Evolutionary conservation across 2,113 vertebrate species (phyloP), one percentile per base, ranked within the genome.

Genomic region (Hippocampus barbouri): DNA sequence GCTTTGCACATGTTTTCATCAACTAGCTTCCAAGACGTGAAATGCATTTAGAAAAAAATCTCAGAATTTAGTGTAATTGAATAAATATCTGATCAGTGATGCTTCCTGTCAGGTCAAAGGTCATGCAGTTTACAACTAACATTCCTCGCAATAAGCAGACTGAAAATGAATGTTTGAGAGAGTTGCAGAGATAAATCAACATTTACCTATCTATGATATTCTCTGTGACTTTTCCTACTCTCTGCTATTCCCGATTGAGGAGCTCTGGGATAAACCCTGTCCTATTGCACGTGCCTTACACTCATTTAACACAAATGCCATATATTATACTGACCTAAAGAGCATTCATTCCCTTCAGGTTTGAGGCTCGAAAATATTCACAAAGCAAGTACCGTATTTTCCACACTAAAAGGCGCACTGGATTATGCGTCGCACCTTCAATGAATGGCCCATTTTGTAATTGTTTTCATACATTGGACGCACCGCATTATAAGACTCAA

Each of bases 281-380:
- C 14, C 12, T 45, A 14, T 1, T 45, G 43, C 12, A 15, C 12
- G 2, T 53, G 69, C 71, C 67, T 38, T 70, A 73, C 62, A 62
- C 75, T 79, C 76, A 81, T 81, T 78, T 83, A 79, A 79, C 75
- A 78, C 74, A 79, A 79, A 81, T 78, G 72, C 76, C 80, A 84
- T 83, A 80, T 77, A 85, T 85, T 80, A 79, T 75, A 10, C 25
- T 25, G 75, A 83, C 79, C 78, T 83, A 82, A 79, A 82, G 84
- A 83, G 40, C 70, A 69, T 49, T 30, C 41, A 73, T 86, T 86
- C 59, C 79, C 77, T 78, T 84, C 72, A 81, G 68, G 70, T 53
- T 63, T 57, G 25, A 27, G 66, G 71, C 59, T 47, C 47, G 73
- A 72, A 74, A 71, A 71, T 49, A 70, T 66, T 60, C 66, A 68